Percentiles rank a stretch among this genome's conserved stretches.
These are phyloP conservation scores for Aplysina aerophoba DNA, from an alignment of 37 sponge, comb jelly and placozoan species.

Conservation along the genomic window DNA sequence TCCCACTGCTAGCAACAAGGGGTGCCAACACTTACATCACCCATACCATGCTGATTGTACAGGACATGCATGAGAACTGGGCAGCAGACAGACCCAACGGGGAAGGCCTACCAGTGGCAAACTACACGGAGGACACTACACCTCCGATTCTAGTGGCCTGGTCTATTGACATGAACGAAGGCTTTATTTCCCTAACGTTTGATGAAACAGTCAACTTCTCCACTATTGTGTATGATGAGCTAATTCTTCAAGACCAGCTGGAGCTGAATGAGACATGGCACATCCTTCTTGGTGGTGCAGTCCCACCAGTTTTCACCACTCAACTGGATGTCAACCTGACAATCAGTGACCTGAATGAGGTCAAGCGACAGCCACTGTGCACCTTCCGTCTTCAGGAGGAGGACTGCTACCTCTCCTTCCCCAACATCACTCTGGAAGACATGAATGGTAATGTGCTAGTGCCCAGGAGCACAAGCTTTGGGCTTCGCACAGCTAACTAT, in stretches of 20 bases:
- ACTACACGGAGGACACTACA: constrained; percentile 79
- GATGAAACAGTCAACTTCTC: constrained; percentile 80
- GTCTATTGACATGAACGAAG: constrained; percentile 80
- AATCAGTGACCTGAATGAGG: constrained; percentile 79
- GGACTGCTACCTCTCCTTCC: constrained; percentile 77
- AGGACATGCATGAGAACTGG: constrained; percentile 75
- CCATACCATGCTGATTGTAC: constrained; percentile 41
- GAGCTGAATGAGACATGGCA: constrained; percentile 33
- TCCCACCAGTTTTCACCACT: constrained; percentile 39
- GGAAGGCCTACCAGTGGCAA: constrained; percentile 50
- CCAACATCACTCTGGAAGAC: constrained; percentile 66
- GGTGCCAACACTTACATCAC: constrained; percentile 69
- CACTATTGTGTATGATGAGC: constrained; percentile 58
- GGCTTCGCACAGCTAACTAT: constrained; percentile 40
- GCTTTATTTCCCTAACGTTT: constrained; percentile 61
- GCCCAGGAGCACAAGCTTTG: constrained; percentile 31
- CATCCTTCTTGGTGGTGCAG: constrained; percentile 45
- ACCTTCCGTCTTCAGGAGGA: constrained; percentile 50
- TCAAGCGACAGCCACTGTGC: constrained; percentile 77
- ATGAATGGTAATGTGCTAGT: constrained; percentile 80
- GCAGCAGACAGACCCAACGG: constrained; percentile 55
- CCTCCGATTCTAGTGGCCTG: constrained; percentile 67
- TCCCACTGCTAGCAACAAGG: constrained; percentile 65
- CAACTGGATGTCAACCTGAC: constrained; percentile 54
- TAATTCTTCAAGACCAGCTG: constrained; percentile 59